Base-by-base conservation (phyloP, 2,797 vertebrate genomes). In the Diplodus sargus region DNA sequence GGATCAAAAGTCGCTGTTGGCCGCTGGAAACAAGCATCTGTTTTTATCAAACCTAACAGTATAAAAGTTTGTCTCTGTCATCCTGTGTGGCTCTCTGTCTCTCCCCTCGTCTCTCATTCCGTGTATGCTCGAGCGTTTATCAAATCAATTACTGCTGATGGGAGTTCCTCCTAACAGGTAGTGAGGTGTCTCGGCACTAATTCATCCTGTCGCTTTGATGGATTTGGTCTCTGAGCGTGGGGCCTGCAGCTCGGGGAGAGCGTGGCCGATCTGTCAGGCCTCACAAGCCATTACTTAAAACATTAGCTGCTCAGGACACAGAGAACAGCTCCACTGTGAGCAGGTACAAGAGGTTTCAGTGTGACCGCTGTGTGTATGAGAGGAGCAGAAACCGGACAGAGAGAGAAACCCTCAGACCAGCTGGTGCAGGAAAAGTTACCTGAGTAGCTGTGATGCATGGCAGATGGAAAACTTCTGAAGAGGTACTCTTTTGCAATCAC, bases 201-300 rank as follows among this genome's bases (percentile, higher is more conserved):
- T 91, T 92, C 80, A 73, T 90, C 74, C 90, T 90, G 90, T 92
- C 77, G 39, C 92, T 91, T 78, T 93, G 93, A 94, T 94, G 90
- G 92, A 94, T 93, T 90, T 23, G 58, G 85, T 91, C 78, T 77
- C 69, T 61, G 59, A 78, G 83, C 72, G 14, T 67, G 25, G 28
- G 76, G 63, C 78, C 70, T 4, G 43, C 42, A 59, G 81, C 64
- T 64, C 28, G 0, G 43, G 74, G 65, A 67, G 81, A 81, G 76
- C 52, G 42, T 16, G 58, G 73, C 81, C 70, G 76, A 91, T 93
- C 91, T 91, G 90, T 94, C 93, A 88, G 88, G 83, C 83, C 91
- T 91, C 88, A 88, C 83, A 90, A 90, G 83, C 78, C 88, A 86
- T 92, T 86, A 91, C 87, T 91, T 93, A 83, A 91, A 91, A 92